Evolutionary conservation across 1,140 invertebrate genomes (phyloP), one percentile per base, ranked within the genome.

Genomic region (Musca vetustissima): DNA sequence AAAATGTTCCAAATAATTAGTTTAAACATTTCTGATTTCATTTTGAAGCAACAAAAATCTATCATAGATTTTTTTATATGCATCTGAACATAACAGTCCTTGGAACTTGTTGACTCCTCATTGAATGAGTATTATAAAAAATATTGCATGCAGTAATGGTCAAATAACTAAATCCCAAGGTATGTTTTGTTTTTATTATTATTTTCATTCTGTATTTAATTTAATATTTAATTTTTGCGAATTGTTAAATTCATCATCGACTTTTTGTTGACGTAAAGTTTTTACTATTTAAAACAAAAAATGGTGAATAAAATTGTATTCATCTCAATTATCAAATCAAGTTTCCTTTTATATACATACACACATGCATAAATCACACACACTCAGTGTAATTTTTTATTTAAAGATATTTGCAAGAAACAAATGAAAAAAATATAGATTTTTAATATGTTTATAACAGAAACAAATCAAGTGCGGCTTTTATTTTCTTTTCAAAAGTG

Each of bases 351-450:
- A 21, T 61, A 19, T 8, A 28, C 8, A 28, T 28, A 28, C 28
- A 28, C 8, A 28, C 28, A 43, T 61, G 36, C 36, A 13, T 43
- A 43, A 43, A 43, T n/a, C n/a, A n/a, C 4, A 43, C 36, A 43
- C 36, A 59, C n/a, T 7, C 28, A 43, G 28, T 61, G 28, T 36
- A 61, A 9, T 43, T 61, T 61, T 61, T 32, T 43, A 61, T 61
- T 61, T 61, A 32, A 61, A 36, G 9, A 32, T 61, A 61, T 9
- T 61, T 61, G 57, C 57, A 21, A 24, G 24, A 61, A 36, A 36
- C 9, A 17, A 36, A 36, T 17, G 28, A 43, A 43, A 43, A 32
- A 32, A 61, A 36, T 43, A 28, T 28, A 57, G 25, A 61, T 61
- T 61, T 61, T 61, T 61, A 17, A 28, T 43, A 61, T 61, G 17